Evolutionary conservation across 2,888 invertebrate genomes (phyloP).

Genomic region (Kryphioiulus occultus): DNA sequence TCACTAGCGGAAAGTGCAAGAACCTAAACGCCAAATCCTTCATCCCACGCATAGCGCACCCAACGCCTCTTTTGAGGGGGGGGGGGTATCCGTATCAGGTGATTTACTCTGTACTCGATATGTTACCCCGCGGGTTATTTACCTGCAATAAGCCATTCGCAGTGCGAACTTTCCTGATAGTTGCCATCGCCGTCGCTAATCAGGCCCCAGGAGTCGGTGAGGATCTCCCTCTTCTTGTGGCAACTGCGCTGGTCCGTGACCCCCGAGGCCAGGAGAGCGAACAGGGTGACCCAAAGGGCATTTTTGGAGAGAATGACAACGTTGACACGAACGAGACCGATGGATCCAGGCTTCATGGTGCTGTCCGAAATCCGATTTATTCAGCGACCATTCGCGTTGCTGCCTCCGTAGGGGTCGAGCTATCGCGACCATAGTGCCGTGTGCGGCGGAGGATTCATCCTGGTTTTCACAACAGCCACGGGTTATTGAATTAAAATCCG

Average conservation of each 20-base stretch:
- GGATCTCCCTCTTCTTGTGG: conserved; percentile 57
- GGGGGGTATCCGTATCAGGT: too few species aligned
- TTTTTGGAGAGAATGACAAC: background rate
- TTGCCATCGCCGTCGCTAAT: conserved; percentile 89
- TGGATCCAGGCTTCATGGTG: background rate
- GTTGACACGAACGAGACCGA: background rate
- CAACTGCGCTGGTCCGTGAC: conserved; percentile 53
- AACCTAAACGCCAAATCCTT: too few species aligned
- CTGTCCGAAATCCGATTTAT: background rate
- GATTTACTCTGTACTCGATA: too few species aligned
- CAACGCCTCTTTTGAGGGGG: too few species aligned
- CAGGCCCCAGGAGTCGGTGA: conserved; percentile 71
- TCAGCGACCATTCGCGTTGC: background rate
- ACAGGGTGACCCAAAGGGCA: background rate
- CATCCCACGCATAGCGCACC: too few species aligned
- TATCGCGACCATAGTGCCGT: background rate
- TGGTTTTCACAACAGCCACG: background rate
- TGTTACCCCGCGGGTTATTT: too few species aligned
- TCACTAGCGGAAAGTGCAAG: too few species aligned
- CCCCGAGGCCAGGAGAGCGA: background rate
- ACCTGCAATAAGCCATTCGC: conserved; percentile 96
- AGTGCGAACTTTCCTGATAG: conserved; percentile 91
- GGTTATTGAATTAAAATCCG: background rate
- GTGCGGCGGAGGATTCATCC: background rate
- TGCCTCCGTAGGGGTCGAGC: background rate